Conservation (phyloP, 2,888 invertebrate species). For the Ichneumoninae sp. region DNA sequence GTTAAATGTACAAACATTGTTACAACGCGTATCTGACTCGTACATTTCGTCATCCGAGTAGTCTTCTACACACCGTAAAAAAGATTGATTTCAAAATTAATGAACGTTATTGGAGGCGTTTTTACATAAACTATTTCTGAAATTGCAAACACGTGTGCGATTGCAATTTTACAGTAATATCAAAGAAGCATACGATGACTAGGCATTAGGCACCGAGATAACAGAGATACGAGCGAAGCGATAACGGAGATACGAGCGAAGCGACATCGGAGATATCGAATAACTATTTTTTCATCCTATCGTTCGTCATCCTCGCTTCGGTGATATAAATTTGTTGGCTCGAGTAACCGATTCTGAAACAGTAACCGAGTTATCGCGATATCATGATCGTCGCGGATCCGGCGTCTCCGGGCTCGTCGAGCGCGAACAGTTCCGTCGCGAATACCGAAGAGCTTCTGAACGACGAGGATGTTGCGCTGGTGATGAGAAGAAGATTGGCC, state of each 20-base stretch:
- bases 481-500: conserved; percentile 69
- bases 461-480: conserved; percentile 67
- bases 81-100: too few relatives aligned
- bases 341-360: neutral
- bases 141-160: too few relatives aligned
- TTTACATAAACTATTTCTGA: too few relatives aligned
- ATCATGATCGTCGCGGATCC: conserved; percentile 1
- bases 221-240: neutral
- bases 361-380: neutral
- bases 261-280: neutral
- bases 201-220: neutral
- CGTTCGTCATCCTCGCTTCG: neutral
- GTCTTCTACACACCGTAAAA: too few relatives aligned
- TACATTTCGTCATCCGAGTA: too few relatives aligned
- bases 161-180: neutral
- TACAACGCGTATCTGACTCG: too few relatives aligned
- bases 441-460: conserved; percentile 44
- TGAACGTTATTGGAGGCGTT: too few relatives aligned
- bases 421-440: neutral
- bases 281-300: neutral
- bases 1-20: too few relatives aligned
- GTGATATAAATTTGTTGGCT: neutral
- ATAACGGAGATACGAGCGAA: neutral
- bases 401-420: neutral
- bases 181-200: neutral